phyloP scores from a whole-genome alignment of 2,888 invertebrate species.

The Diachrysia chrysitis region DNA sequence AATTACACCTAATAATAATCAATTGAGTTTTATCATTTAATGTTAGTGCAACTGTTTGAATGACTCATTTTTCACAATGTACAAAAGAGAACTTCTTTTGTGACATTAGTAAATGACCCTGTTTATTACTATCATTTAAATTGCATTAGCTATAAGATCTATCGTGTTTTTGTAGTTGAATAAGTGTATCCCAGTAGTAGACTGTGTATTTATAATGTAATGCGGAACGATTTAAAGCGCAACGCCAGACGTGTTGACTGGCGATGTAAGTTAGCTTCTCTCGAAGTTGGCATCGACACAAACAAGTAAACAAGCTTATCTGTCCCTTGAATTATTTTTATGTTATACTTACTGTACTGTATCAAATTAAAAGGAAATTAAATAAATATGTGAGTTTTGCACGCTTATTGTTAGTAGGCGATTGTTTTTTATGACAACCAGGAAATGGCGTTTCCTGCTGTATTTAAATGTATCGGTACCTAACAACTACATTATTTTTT shows the following conservation, averaged over 20 bases:
- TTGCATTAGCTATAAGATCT: not conserved
- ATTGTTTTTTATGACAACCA: constrained; percentile 28
- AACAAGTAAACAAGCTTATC: constrained; percentile 30
- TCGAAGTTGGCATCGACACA: constrained; percentile 24
- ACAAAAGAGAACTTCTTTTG: not conserved
- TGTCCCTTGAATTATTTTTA: constrained; percentile 31
- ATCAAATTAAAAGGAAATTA: constrained; percentile 13
- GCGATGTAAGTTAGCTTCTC: constrained; percentile 16
- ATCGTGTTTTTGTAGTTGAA: not conserved
- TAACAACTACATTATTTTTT: not conserved
- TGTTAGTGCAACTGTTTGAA: not conserved
- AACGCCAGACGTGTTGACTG: constrained; percentile 12
- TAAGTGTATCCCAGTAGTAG: not conserved
- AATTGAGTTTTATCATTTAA: not conserved
- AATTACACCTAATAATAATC: not conserved
- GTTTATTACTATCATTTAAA: not conserved
- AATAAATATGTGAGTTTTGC: constrained; percentile 23
- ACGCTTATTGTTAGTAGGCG: constrained; percentile 28
- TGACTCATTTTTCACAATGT: not conserved
- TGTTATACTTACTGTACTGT: constrained; percentile 13
- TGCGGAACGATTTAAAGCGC: constrained; percentile 22
- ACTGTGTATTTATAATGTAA: constrained; percentile 1
- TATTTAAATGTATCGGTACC: constrained; percentile 13
- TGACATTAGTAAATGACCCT: not conserved
- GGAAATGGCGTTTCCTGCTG: constrained; percentile 32